A percentile compares a stretch with the other conserved stretches of the same genome.
These are phyloP conservation scores for Passer domesticus DNA, from an alignment of 2,113 vertebrate species.

Conservation along the genomic window DNA sequence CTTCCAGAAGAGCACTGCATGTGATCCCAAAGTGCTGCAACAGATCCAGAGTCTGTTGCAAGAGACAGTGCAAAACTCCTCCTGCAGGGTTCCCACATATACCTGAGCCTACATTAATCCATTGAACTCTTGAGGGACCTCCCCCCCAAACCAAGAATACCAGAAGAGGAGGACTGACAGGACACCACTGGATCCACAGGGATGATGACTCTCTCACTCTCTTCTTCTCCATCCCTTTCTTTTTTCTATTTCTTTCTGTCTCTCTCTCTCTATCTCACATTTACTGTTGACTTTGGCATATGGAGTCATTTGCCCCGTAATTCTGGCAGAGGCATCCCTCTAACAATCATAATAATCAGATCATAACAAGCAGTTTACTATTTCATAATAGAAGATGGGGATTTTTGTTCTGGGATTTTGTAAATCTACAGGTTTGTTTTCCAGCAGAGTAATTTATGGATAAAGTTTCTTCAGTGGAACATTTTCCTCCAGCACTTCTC, in stretches of 20 bases:
- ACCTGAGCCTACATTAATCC: background rate
- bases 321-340: background rate
- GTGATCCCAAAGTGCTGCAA: background rate
- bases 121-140: background rate
- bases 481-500: background rate
- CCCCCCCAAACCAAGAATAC: background rate
- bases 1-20: background rate
- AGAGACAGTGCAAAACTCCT: background rate
- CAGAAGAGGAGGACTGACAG: fast-evolving
- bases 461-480: background rate
- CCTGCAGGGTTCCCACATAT: fast-evolving
- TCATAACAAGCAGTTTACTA: background rate
- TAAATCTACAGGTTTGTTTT: background rate
- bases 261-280: background rate
- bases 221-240: background rate
- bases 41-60: background rate
- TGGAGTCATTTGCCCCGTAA: background rate
- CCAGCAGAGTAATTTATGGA: background rate
- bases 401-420: background rate
- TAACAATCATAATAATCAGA: background rate
- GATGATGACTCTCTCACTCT: background rate
- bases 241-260: background rate
- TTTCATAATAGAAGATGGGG: background rate
- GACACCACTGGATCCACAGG: background rate
- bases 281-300: fast-evolving